Conservation (phyloP, 2,113 vertebrate genomes). For the Cnemophilus loriae region DNA sequence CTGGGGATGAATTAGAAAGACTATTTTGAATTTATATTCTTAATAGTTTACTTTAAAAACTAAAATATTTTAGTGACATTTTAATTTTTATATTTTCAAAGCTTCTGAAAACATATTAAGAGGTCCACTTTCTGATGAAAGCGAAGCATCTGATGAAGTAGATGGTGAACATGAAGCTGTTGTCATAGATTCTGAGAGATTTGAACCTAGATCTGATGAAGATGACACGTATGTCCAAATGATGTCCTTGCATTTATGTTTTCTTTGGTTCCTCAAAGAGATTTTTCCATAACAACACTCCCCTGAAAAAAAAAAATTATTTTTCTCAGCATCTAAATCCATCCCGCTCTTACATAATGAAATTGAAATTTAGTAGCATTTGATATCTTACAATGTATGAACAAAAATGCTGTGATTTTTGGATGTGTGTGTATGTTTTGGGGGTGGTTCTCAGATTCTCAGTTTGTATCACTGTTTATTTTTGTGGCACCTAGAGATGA, state of each 20-base stretch:
- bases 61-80: neutral
- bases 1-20: neutral
- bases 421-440: neutral
- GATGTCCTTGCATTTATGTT: neutral
- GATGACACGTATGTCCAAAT: conserved; percentile 87
- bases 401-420: neutral
- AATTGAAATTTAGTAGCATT: neutral
- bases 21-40: neutral
- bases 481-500: neutral
- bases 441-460: neutral
- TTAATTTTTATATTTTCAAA: conserved; percentile 24
- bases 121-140: conserved; percentile 72
- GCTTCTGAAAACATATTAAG: conserved; percentile 64
- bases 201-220: conserved; percentile 83
- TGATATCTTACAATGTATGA: neutral
- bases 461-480: neutral
- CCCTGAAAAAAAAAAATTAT: neutral
- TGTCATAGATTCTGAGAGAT: conserved; percentile 71
- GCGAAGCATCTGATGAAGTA: conserved; percentile 64
- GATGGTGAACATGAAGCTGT: conserved; percentile 74
- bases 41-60: neutral
- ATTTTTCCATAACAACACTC: neutral
- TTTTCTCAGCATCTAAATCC: neutral
- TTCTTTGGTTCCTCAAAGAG: neutral
- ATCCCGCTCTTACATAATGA: neutral